Conservation (phyloP, 2,888 invertebrate species). For the Cryptosula pallasiana region DNA sequence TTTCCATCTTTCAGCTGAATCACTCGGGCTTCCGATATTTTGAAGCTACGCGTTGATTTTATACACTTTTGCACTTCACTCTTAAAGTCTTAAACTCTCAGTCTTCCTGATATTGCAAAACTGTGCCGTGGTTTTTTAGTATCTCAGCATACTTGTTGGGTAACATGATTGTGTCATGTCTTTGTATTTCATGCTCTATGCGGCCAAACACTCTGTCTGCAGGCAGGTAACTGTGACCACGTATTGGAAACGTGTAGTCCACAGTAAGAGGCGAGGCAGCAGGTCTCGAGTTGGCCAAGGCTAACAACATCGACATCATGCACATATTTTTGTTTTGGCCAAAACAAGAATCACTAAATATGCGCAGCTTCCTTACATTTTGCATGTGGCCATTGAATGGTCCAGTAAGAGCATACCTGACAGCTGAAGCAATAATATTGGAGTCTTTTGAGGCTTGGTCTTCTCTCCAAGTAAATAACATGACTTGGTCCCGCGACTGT, state of each 20-base stretch:
- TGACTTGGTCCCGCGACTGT: not conserved
- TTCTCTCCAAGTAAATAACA: slow-evolving; percentile 8
- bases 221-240: slow-evolving; percentile 17
- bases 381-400: not conserved
- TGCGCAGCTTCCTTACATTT: not conserved
- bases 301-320: not conserved
- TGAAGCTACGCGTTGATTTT: not conserved
- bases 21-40: not conserved
- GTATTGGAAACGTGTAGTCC: not conserved
- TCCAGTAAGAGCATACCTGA: not conserved
- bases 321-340: slow-evolving; percentile 12
- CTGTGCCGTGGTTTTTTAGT: not conserved
- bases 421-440: slow-evolving; percentile 17
- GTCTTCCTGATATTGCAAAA: not conserved
- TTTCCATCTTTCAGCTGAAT: not conserved
- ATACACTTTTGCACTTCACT: not conserved
- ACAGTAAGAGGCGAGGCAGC: not conserved
- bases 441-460: slow-evolving; percentile 4
- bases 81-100: not conserved
- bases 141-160: not conserved
- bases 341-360: not conserved
- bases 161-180: not conserved
- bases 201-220: slow-evolving; percentile 1
- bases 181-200: not conserved
- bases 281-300: not conserved